phyloP scores from a whole-genome alignment of 1,140 invertebrate genomes.

The Microplitis mediator region DNA sequence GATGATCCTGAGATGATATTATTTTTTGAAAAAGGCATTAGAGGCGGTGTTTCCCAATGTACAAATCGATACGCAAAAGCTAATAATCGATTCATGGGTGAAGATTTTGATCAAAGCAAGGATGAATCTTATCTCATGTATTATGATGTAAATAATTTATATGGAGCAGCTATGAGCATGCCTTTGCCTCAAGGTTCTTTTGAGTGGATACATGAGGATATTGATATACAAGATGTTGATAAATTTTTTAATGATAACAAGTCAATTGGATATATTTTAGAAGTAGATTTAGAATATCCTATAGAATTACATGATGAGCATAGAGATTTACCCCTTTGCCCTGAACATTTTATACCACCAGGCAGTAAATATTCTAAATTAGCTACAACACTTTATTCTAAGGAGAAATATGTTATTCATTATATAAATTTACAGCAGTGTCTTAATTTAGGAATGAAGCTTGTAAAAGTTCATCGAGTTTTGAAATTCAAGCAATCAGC shows the following conservation, averaged over 20 bases:
- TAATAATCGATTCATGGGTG: no score
- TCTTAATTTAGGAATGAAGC: no score
- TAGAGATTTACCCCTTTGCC: background rate
- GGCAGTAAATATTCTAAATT: no score
- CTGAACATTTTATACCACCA: background rate
- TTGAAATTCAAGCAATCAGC: no score
- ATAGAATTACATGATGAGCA: background rate
- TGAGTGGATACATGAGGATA: background rate
- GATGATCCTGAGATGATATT: no score
- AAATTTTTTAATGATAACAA: background rate
- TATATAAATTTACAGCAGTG: no score
- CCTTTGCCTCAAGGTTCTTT: background rate
- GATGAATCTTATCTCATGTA: background rate
- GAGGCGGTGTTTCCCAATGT: no score
- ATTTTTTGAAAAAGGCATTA: no score
- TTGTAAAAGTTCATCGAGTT: no score
- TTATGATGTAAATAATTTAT: conserved; percentile 13
- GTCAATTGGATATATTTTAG: background rate
- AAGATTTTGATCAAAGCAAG: background rate
- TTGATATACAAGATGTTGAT: background rate
- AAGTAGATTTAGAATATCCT: background rate
- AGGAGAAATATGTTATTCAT: no score
- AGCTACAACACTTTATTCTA: no score
- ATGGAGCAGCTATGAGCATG: background rate
- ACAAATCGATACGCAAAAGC: no score